Evolutionary conservation across 2,888 invertebrate species (phyloP).

Genomic region (Uloborus plumipes): DNA sequence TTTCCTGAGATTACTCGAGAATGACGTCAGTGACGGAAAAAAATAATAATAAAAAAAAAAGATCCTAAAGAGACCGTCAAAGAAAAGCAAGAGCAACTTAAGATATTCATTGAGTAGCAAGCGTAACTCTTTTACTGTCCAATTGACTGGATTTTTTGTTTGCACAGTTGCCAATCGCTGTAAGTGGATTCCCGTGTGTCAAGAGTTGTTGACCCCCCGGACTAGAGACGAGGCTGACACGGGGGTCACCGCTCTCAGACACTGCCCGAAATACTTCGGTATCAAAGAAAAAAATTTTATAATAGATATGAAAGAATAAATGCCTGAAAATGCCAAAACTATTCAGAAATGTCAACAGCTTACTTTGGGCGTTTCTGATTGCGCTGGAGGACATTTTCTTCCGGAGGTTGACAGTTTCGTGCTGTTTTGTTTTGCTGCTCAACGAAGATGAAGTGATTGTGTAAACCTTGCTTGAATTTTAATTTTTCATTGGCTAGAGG

Average conservation of each 20-base stretch:
- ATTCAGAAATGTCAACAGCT: constrained; percentile 57
- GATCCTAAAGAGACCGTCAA: constrained; percentile 12
- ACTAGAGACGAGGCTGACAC: constrained; percentile 18
- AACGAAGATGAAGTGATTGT: too few relatives aligned
- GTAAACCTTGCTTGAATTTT: too few relatives aligned
- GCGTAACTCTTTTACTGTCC: constrained; percentile 60
- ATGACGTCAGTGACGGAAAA: constrained; percentile 55
- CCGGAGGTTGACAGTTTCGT: too few relatives aligned
- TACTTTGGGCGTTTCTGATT: constrained; percentile 8
- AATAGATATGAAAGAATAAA: constrained; percentile 25
- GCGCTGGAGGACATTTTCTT: constrained; percentile 6
- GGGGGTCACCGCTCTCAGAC: constrained; percentile 44
- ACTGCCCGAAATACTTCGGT: constrained; percentile 31
- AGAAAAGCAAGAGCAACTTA: constrained; percentile 27
- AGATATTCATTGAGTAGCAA: constrained; percentile 53
- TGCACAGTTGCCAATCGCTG: constrained; percentile 46
- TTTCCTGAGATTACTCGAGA: constrained; percentile 21
- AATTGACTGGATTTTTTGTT: constrained; percentile 55
- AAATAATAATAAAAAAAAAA: constrained; percentile 25
- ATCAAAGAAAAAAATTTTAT: constrained; percentile 17
- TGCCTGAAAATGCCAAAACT: constrained; percentile 35
- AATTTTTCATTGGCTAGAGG: too few relatives aligned
- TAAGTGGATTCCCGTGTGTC: constrained; percentile 51
- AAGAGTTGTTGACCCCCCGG: constrained; percentile 57
- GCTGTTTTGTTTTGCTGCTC: too few relatives aligned